These are phyloP conservation scores for Mamestra brassicae DNA, from an alignment of 2,888 invertebrate genomes.

Conservation along the genomic window DNA sequence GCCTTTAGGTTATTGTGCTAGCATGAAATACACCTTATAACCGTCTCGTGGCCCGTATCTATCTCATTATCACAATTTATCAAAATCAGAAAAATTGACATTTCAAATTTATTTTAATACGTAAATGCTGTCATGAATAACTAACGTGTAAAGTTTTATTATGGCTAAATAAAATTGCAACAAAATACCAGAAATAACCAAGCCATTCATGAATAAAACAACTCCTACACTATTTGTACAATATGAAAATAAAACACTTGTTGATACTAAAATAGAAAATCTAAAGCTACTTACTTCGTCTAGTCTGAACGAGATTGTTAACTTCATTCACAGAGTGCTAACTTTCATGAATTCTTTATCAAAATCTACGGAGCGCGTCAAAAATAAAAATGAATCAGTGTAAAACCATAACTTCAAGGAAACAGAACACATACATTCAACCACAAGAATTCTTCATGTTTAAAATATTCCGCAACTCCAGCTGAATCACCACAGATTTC, in stretches of 20 bases:
- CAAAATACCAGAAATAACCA: background rate
- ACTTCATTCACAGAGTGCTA: constrained; percentile 18
- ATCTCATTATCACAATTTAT: no score
- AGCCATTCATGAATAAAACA: background rate
- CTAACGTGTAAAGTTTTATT: background rate
- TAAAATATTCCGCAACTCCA: constrained; percentile 57
- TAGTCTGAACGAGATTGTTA: constrained; percentile 1
- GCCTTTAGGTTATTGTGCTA: no score
- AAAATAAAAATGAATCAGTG: constrained; percentile 40
- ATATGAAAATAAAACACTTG: constrained; percentile 30
- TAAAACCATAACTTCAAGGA: constrained; percentile 37
- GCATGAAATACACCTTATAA: no score
- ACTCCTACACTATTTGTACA: background rate
- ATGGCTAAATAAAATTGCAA: background rate
- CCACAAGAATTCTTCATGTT: constrained; percentile 32
- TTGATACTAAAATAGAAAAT: constrained; percentile 22
- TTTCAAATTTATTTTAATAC: no score
- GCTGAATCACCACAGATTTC: constrained; percentile 62
- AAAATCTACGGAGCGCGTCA: constrained; percentile 30
- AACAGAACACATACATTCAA: constrained; percentile 26
- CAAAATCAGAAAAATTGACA: no score
- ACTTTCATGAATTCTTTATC: constrained; percentile 32
- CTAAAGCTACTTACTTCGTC: background rate
- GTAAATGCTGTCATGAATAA: no score
- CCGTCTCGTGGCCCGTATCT: no score